Evolutionary conservation across 2,113 vertebrate genomes (phyloP), one percentile per base, ranked within the genome.

Genomic region (Daubentonia madagascariensis): DNA sequence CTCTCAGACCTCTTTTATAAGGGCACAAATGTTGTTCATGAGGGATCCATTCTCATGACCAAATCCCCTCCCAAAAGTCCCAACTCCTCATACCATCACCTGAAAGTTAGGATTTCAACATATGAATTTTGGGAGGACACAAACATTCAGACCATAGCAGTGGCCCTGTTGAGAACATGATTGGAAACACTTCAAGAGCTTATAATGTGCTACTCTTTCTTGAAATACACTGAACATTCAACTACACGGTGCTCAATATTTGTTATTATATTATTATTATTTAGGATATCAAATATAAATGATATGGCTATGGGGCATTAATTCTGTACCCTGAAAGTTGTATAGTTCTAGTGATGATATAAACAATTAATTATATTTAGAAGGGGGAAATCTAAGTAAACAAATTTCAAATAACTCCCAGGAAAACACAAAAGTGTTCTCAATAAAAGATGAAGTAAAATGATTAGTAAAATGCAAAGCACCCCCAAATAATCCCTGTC

Each of bases 301-400:
- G 97, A 98, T 98, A 97, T 97, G 78, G 98, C 97, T 98, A 98
- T 97, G 78, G 91, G 97, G 92, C 61, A 98, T 97, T 98, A 98
- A 98, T 98, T 98, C 92, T 96, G 93, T 98, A 98, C 98, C 97
- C 98, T 75, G 40, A 89, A 91, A 65, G 10, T 96, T 54, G 98
- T 98, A 94, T 98, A 98, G 95, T 98, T 94, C 97, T 97, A 97
- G 91, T 68, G 81, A 98, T 96, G 96, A 89, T 94, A 98, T 99
- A 98, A 99, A 99, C 99, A 99, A 99, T 99, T 99, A 97, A 98
- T 97, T 98, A 97, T 97, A 98, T 98, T 78, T 97, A 98, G 76
- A 98, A 96, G 80, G 97, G 98, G 98, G 98, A 98, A 97, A 98
- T 97, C 97, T 98, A 98, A 98, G 96, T 98, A 98, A 98, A 94